Base-by-base conservation (phyloP, 2,113 vertebrate genomes). In the Phylloscopus trochiloides region DNA sequence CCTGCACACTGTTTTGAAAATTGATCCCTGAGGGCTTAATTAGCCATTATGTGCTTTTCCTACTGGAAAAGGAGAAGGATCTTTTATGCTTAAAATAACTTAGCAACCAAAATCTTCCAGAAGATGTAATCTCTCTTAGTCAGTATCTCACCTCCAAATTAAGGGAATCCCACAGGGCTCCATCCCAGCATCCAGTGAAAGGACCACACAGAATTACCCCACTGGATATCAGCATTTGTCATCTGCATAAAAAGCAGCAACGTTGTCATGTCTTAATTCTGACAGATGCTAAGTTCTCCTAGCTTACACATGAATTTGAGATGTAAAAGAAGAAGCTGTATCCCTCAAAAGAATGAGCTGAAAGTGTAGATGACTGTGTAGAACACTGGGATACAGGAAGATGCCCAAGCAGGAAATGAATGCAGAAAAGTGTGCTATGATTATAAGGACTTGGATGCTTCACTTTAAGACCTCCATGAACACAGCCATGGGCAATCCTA, bases 11-110 rank as follows among this genome's bases (percentile, higher is more conserved):
- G 95, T 96, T 97, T 95, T 91, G 90, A 92, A 97, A 97, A 97
- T 96, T 96, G 94, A 96, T 97, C 97, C 95, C 97, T 91, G 52
- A 94, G 96, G 97, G 90, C 68, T 81, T 96, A 96, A 97, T 97
- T 97, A 97, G 57, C 67, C 87, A 95, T 97, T 94, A 95, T 86
- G 72, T 3, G 62, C 54, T 96, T 93, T 88, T 95, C 62, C 89
- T 81, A 68, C 86, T 76, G 61, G 84, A 89, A 92, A 95, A 88
- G 29, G 48, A 70, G 90, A 91, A 83, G 26, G n/a, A 93, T 90
- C 43, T 89, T 93, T 68, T 83, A 43, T 94, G 57, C 78, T 96
- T 77, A 95, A 92, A 97, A 96, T 88, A 96, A 94, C 66, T 81
- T 71, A 84, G 68, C 71, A 95, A 88, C 75, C 24, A 94, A 90